These are phyloP conservation scores for Harmothoe impar DNA, from an alignment of 2,888 invertebrate species.

Conservation along the genomic window DNA sequence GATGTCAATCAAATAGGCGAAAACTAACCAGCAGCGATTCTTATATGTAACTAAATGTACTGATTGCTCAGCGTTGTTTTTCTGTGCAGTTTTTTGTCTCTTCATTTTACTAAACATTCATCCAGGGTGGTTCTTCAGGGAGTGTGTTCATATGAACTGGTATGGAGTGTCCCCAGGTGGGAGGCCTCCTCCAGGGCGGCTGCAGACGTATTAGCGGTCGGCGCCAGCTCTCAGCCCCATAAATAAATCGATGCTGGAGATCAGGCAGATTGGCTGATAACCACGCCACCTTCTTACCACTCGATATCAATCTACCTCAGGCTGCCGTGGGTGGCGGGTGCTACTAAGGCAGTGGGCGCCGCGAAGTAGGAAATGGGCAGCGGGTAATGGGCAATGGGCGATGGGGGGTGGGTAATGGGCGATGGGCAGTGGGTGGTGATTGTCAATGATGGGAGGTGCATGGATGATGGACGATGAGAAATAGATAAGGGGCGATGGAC, in stretches of 20 bases:
- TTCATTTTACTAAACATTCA: too few species aligned
- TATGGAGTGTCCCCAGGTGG: slow-evolving; percentile 23
- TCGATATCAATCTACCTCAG: slow-evolving; percentile 44
- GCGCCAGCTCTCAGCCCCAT: slow-evolving; percentile 40
- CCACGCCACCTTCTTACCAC: slow-evolving; percentile 50
- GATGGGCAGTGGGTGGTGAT: neutral
- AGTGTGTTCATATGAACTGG: too few species aligned
- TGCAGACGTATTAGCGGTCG: slow-evolving; percentile 29
- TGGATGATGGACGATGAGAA: neutral
- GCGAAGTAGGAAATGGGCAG: neutral
- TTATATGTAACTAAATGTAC: too few species aligned
- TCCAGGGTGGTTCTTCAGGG: too few species aligned
- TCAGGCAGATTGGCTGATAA: slow-evolving; percentile 55
- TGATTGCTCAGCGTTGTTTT: too few species aligned
- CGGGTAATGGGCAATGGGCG: neutral
- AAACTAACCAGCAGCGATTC: too few species aligned
- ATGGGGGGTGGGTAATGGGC: neutral
- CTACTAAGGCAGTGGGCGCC: neutral
- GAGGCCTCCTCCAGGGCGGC: neutral
- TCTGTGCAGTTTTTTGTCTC: too few species aligned
- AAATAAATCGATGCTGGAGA: slow-evolving; percentile 55
- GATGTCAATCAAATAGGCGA: too few species aligned
- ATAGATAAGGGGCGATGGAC: neutral
- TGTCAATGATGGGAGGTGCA: neutral
- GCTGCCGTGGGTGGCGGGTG: neutral